Conservation (phyloP, 2,888 invertebrate genomes). For the Helleia helle region DNA sequence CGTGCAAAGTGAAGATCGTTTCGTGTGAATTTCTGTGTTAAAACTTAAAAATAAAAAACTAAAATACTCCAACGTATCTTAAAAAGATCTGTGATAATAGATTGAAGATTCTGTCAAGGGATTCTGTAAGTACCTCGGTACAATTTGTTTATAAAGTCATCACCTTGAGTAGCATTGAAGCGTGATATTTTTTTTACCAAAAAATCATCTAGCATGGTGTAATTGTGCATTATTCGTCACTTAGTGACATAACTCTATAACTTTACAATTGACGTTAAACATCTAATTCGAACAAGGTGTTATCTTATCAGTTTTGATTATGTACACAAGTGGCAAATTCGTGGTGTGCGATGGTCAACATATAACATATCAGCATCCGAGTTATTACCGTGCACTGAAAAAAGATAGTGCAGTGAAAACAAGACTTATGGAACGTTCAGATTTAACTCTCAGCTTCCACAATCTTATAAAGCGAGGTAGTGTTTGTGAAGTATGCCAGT, state of each 20-base stretch:
- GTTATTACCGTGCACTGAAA: conserved; percentile 30
- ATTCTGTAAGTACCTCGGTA: conserved; percentile 35
- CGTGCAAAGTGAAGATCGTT: no score
- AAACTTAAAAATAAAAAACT: neutral
- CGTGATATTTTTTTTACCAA: conserved; percentile 5
- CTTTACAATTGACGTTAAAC: conserved; percentile 20
- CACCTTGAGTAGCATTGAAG: conserved; percentile 28
- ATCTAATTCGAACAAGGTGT: conserved; percentile 27
- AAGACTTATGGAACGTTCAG: conserved; percentile 55
- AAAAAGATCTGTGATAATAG: no score
- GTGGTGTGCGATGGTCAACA: conserved; percentile 55
- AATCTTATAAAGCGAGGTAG: conserved; percentile 67
- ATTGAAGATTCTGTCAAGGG: no score
- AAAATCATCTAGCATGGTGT: conserved; percentile 9
- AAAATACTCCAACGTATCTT: no score
- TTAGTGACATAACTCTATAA: no score
- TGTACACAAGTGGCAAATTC: conserved; percentile 63
- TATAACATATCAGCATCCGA: conserved; percentile 47
- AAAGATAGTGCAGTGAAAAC: conserved; percentile 24
- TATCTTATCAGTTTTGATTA: conserved; percentile 67
- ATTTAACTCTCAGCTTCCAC: conserved; percentile 64
- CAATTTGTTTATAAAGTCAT: conserved; percentile 16
- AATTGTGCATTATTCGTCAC: conserved; percentile 12
- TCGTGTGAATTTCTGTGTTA: no score
- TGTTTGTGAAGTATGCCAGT: conserved; percentile 26